Percentiles rank a stretch among this genome's conserved stretches.
Evolutionary conservation across 2,888 invertebrate genomes (phyloP).

Genomic region (Spisula subtruncata): DNA sequence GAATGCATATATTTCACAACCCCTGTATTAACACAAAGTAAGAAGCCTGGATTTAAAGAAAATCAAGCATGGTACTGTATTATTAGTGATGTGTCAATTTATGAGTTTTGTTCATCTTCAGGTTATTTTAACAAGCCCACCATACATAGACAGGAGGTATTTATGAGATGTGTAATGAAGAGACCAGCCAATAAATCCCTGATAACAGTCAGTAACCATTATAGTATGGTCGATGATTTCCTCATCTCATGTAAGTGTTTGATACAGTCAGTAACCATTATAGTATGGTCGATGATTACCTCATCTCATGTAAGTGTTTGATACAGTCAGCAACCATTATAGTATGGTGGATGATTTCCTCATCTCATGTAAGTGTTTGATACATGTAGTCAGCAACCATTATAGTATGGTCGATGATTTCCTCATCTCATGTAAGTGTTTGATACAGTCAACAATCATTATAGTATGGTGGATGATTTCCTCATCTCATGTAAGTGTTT

Average conservation of each 20-base stretch:
- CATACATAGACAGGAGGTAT: conserved; percentile 41
- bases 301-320: conserved; percentile 88
- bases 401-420: conserved; percentile 59
- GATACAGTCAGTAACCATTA: background rate
- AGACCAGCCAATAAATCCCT: conserved; percentile 89
- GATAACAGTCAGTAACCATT: conserved; percentile 97
- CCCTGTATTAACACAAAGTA: too few species aligned
- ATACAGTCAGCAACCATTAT: conserved; percentile 97
- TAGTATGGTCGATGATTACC: conserved; percentile 59
- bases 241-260: conserved; percentile 95
- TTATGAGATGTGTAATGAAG: conserved; percentile 71
- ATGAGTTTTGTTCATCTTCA: background rate
- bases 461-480: conserved; percentile 98
- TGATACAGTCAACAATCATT: conserved; percentile 97
- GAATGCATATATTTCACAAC: too few species aligned
- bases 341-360: conserved; percentile 99
- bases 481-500: conserved; percentile 94
- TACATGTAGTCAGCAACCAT: too few species aligned
- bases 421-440: conserved; percentile 86
- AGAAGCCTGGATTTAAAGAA: too few species aligned
- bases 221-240: conserved; percentile 98
- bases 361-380: conserved; percentile 93
- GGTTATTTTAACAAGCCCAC: conserved; percentile 56
- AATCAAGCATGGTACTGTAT: too few species aligned
- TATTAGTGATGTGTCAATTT: too few species aligned